These are phyloP conservation scores for Bombus affinis DNA, from an alignment of 1,140 invertebrate species.

Conservation along the genomic window DNA sequence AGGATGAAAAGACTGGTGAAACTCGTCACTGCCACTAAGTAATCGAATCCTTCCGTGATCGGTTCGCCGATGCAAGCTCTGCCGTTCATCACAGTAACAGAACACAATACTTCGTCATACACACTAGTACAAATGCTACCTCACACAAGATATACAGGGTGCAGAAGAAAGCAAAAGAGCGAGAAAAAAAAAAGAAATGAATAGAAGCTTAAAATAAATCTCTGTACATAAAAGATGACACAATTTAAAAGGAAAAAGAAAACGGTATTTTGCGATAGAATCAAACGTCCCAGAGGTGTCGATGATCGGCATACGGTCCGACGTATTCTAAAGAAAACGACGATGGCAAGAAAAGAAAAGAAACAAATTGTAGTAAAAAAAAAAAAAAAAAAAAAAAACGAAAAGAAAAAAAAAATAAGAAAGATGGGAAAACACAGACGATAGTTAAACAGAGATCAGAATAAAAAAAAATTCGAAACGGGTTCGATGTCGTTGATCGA, in stretches of 20 bases:
- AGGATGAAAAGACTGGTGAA: slow-evolving; percentile 30
- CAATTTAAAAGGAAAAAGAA: slow-evolving; percentile 17
- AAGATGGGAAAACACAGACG: slow-evolving; percentile 9
- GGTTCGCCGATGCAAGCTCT: slow-evolving; percentile 19
- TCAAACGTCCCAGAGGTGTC: slow-evolving; percentile 21
- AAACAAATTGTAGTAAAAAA: not conserved
- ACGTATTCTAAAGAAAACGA: slow-evolving; percentile 11
- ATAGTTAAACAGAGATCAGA: slow-evolving; percentile 35
- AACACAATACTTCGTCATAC: slow-evolving; percentile 72
- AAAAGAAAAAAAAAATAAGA: not conserved
- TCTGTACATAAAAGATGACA: slow-evolving; percentile 68
- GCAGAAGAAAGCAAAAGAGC: slow-evolving; percentile 68
- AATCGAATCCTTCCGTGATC: slow-evolving; percentile 34
- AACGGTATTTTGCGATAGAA: slow-evolving; percentile 59
- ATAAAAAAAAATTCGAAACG: slow-evolving; percentile 29
- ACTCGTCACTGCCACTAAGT: slow-evolving; percentile 54
- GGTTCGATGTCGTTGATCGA: not conserved
- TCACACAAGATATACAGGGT: slow-evolving; percentile 81
- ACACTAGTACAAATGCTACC: slow-evolving; percentile 81
- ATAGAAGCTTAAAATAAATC: slow-evolving; percentile 43
- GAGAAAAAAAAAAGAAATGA: not conserved
- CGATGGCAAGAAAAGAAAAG: slow-evolving; percentile 4
- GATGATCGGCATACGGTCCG: not conserved
- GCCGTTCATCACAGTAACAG: slow-evolving; percentile 54
- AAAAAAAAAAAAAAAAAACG: not conserved